These are phyloP conservation scores for Rhynchophorus ferrugineus DNA, from an alignment of 1,140 invertebrate genomes.

Conservation along the genomic window DNA sequence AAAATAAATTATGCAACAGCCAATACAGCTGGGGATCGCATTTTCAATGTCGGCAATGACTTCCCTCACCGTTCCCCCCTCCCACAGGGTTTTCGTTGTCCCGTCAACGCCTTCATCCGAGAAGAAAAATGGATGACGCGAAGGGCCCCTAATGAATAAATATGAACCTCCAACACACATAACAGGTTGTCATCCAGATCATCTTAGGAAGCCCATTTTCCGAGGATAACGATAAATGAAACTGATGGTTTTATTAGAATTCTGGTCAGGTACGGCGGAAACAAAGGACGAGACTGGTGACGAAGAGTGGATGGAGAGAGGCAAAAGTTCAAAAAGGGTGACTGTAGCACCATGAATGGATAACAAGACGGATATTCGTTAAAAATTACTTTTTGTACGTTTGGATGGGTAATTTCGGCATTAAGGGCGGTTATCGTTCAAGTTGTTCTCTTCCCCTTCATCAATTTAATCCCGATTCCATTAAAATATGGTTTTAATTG, in stretches of 20 bases:
- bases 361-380: slow-evolving; percentile 7
- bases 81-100: not conserved
- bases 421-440: not conserved
- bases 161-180: slow-evolving; percentile 9
- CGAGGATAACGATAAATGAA: slow-evolving; percentile 9
- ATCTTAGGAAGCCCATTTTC: slow-evolving; percentile 6
- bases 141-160: slow-evolving; percentile 10
- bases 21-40: too few species aligned
- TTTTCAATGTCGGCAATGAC: too few species aligned
- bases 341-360: slow-evolving; percentile 2
- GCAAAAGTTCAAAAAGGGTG: too few species aligned
- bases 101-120: not conserved
- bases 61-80: too few species aligned
- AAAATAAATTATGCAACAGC: too few species aligned
- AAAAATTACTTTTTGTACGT: slow-evolving; percentile 7
- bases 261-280: slow-evolving; percentile 3
- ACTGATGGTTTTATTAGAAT: slow-evolving; percentile 13
- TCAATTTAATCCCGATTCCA: too few species aligned
- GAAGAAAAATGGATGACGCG: not conserved
- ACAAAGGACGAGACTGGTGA: not conserved
- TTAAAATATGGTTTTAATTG: too few species aligned
- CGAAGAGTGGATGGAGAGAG: slow-evolving; percentile 1
- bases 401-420: not conserved
- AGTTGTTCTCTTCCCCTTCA: too few species aligned
- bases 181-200: slow-evolving; percentile 12